Base-by-base conservation (phyloP, 2,113 vertebrate genomes). In the Pygoscelis antarcticus region DNA sequence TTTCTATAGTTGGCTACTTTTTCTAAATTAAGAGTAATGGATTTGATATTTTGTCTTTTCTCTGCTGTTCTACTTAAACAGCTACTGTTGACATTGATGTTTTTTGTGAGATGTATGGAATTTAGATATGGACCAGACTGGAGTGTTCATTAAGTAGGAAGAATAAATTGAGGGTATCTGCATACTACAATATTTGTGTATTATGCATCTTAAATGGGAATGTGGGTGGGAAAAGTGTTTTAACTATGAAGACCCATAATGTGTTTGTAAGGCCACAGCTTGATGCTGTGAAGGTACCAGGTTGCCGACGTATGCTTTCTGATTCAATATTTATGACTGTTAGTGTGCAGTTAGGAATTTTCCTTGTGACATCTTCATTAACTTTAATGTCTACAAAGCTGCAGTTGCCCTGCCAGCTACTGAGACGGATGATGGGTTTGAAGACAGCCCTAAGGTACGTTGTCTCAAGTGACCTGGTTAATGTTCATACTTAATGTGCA, bases 361-460 rank as follows among this genome's bases (percentile, higher is more conserved):
- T 95, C 76, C 77, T 79, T 85, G 54, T 83, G 70, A 82, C 44
- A 17, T 91, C 69, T 82, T 95, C 94, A 90, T 97, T 97, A 95
- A 70, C 60, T 91, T 84, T 21, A 65, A 88, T 71, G 42, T 87
- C 49, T 87, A 27, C 79, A 62, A 40, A 86, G 87, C 88, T 84
- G 71, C 36, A 9, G 20, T 93, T 89, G 87, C 58, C 38, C 77
- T 91, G 89, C 49, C 58, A 69, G 85, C 65, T 90, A 47, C 87
- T 42, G 69, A 81, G 93, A 72, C 72, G 52, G 83, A 54, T 62
- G 82, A 38, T 68, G 65, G 54, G 57, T 86, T 91, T 75, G 88
- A 83, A 96, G 92, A 29, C 76, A 62, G 44, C 84, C 68, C 68
- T 20, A 13, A 85, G 47, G 52, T 75, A 25, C 2, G 6, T 49